Evolutionary conservation across 2,113 vertebrate species (phyloP), one percentile per base, ranked within the genome.

Genomic region (Bombycilla garrulus): DNA sequence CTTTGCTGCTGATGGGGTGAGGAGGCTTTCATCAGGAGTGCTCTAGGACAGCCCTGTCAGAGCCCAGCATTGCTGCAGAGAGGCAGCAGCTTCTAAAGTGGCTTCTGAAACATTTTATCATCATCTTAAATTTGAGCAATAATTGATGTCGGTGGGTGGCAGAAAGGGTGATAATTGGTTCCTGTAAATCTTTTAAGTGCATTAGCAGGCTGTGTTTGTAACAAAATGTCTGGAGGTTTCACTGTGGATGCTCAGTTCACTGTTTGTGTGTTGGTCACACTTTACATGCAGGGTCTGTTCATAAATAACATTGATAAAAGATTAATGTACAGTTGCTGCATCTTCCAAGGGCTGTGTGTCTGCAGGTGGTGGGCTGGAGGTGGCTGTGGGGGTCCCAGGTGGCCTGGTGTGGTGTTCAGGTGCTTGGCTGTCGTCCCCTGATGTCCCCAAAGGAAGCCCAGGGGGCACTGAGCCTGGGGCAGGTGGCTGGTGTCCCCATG

Each of bases 141-240:
- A 97, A 95, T 94, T 96, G 96, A 86, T 97, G 93, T 77, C 17
- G 5, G 89, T 96, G 93, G 96, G 96, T 95, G 96, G 93, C 86
- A 94, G 88, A 93, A 97, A 81, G 93, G 71, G 83, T 80, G 93
- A 86, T 96, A 96, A 97, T 96, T 96, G 92, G 93, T 95, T 96
- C 92, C 79, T 93, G 92, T 94, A 92, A 95, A 85, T 92, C 93
- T 95, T 84, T 53, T 81, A 94, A 95, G 94, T 96, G 96, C 94
- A 54, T 95, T 88, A 90, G 80, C 67, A 60, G 82, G 81, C 82
- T 76, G 60, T n/a, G 84, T 74, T 91, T 47, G 91, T 86, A 86
- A 81, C 95, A 87, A 60, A 86, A 82, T 72, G 60, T 42, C 67
- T 76, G 3, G 53, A 61, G 86, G 82, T 79, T 93, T 85, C 73